Conservation (phyloP, 2,888 invertebrate species). For the Rhamnusium bicolor region DNA sequence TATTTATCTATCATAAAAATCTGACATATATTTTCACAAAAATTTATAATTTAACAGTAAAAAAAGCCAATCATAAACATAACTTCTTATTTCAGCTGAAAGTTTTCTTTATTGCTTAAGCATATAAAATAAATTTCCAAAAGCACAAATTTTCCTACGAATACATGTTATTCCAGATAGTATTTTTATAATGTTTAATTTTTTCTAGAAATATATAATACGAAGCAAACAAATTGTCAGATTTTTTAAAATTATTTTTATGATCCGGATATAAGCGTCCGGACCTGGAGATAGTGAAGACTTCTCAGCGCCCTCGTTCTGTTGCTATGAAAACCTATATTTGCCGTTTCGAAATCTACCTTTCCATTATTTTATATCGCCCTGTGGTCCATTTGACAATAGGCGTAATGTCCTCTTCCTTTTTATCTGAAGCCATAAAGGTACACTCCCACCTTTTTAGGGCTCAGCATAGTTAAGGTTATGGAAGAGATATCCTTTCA, state of each 20-base stretch:
- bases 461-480: conserved; percentile 19
- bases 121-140: not conserved
- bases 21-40: too few species aligned
- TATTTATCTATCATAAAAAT: too few species aligned
- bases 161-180: not conserved
- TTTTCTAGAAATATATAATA: too few species aligned
- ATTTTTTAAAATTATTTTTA: too few species aligned
- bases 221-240: too few species aligned
- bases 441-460: conserved; percentile 30
- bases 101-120: not conserved
- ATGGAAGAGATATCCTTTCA: conserved; percentile 11
- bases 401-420: conserved; percentile 36
- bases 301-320: conserved; percentile 29
- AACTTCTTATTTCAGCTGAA: not conserved
- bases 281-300: conserved; percentile 10
- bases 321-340: conserved; percentile 32
- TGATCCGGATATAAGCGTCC: not conserved
- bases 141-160: not conserved
- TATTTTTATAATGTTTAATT: too few species aligned
- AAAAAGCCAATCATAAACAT: too few species aligned
- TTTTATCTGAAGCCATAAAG: conserved; percentile 34
- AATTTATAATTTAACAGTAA: too few species aligned
- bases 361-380: conserved; percentile 39
- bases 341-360: conserved; percentile 31
- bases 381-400: conserved; percentile 32